Evolutionary conservation across 2,113 vertebrate genomes (phyloP), one percentile per base, ranked within the genome.

Genomic region (Amphilophus citrinellus): DNA sequence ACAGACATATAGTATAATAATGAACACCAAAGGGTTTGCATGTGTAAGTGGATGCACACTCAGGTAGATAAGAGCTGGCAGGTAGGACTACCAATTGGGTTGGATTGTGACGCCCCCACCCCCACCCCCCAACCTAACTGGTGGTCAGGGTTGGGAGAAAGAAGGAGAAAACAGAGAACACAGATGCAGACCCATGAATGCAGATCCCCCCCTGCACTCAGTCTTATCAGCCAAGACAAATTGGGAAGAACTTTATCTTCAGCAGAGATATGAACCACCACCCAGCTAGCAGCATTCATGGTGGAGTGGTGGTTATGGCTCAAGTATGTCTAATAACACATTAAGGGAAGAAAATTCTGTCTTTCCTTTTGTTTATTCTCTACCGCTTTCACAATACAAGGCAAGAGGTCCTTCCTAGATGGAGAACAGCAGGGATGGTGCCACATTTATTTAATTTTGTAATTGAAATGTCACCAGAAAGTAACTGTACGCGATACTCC

Each of bases 141-240:
- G 77, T 65, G 57, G 76, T 59, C 37, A 32, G 15, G 20, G 22
- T 6, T 32, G 17, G 24, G 22, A 2, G 8, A 35, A 2, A 39
- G 17, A 59, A 20, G 24, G 7, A 53, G 18, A 2, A 8, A 57
- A 14, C n/a, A 44, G 61, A 27, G 27, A 47, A 24, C 32, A 58
- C 32, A 20, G 59, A 2, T 10, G 57, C 24, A 62, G 53, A 82
- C 77, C 4, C 20, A n/a, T 62, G 62, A 66, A 62, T 57, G 66
- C 61, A 14, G 18, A 87, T 71, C 68, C 32, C 24, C 11, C 10
- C 27, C 42, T 13, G 18, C 53, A 10, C 44, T 35, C 17, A 27
- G n/a, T 53, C 71, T 85, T 76, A 85, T 89, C 87, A n/a, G 59
- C 77, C 22, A 1, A 66, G 80, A 85, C 56, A 59, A 78, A 85